These are phyloP conservation scores for Passer domesticus DNA, from an alignment of 2,113 vertebrate species.

Conservation along the genomic window DNA sequence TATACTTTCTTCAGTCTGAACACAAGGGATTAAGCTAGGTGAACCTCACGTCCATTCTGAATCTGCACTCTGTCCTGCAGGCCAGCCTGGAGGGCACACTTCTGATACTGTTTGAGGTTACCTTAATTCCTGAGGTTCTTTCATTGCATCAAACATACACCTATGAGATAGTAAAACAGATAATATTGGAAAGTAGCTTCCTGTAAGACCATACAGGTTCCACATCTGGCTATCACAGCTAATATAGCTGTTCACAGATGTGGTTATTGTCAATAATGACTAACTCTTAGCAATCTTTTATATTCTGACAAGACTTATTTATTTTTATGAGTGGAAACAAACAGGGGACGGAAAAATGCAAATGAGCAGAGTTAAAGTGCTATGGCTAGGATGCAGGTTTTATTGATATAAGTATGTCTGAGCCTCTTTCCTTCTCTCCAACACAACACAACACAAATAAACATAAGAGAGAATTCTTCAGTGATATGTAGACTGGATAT, in stretches of 20 bases:
- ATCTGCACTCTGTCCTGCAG: not conserved
- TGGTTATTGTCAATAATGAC: not conserved
- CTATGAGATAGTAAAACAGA: rapidly evolving
- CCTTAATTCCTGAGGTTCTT: not conserved
- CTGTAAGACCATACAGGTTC: not conserved
- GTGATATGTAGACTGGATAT: not conserved
- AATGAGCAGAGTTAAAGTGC: not conserved
- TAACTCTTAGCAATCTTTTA: not conserved
- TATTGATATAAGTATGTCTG: not conserved
- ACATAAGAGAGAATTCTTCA: not conserved
- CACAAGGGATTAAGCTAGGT: not conserved
- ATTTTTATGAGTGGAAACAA: not conserved
- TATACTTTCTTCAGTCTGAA: not conserved
- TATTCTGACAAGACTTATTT: not conserved
- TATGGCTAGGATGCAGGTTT: not conserved
- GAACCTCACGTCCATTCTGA: not conserved
- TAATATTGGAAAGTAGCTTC: not conserved
- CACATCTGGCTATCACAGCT: not conserved
- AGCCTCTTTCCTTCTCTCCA: not conserved
- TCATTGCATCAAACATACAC: not conserved
- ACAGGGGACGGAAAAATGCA: not conserved
- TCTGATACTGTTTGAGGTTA: not conserved
- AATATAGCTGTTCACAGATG: not conserved
- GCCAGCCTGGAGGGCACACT: not conserved
- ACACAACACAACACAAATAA: not conserved